Conservation (phyloP, 2,888 invertebrate species). For the Agonopterix subpropinquella region DNA sequence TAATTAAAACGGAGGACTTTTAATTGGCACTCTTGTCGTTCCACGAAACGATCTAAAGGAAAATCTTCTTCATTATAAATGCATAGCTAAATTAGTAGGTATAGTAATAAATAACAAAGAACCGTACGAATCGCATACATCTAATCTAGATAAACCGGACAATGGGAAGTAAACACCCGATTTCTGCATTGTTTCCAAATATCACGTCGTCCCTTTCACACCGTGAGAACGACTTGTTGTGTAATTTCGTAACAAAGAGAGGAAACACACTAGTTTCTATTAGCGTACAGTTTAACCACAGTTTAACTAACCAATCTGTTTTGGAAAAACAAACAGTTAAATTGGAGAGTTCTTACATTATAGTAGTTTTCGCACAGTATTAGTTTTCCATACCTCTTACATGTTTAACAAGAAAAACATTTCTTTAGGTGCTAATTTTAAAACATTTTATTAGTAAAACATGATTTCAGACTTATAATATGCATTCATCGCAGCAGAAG, state of each 20-base stretch:
- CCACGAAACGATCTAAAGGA: no score
- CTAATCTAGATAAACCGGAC: constrained; percentile 22
- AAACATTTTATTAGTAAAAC: no score
- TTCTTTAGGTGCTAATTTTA: no score
- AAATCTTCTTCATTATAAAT: no score
- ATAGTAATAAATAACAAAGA: not conserved
- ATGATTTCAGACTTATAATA: no score
- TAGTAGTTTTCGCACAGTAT: no score
- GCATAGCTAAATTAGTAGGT: not conserved
- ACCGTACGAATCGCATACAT: not conserved
- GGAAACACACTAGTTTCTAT: constrained; percentile 25
- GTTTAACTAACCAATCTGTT: constrained; percentile 12
- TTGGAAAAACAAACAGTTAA: constrained; percentile 6
- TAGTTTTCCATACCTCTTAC: no score
- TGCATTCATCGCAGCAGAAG: no score
- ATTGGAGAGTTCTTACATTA: no score
- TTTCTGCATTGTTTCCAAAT: constrained; percentile 19
- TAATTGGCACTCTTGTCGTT: no score
- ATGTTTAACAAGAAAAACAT: no score
- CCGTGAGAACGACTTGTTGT: constrained; percentile 26
- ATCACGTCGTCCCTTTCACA: constrained; percentile 19
- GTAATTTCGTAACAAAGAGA: constrained; percentile 28
- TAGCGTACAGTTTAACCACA: constrained; percentile 12
- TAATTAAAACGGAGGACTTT: no score
- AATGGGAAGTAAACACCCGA: constrained; percentile 22